Evolutionary conservation across 2,797 vertebrate species (phyloP).

Genomic region (Lepus oiostolus): DNA sequence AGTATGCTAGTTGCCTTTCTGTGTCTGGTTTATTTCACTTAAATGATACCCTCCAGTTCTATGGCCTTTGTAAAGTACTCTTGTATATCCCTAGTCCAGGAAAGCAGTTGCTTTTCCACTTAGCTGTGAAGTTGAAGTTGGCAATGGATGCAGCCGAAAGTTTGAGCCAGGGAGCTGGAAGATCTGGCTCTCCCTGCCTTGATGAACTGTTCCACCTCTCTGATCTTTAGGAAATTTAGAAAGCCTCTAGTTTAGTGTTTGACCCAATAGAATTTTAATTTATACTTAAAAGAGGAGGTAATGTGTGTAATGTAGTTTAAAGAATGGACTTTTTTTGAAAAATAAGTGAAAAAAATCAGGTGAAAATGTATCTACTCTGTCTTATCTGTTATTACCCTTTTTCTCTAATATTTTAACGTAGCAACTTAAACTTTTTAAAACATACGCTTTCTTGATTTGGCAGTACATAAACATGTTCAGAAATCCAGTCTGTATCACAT

Average conservation of each 20-base stretch:
- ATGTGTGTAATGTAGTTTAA: background rate
- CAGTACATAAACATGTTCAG: background rate
- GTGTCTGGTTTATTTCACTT: too few species aligned
- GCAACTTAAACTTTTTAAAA: background rate
- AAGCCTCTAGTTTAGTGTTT: background rate
- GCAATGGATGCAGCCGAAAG: background rate
- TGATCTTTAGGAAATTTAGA: background rate
- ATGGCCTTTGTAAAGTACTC: too few species aligned
- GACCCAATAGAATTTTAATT: slow-evolving; percentile 28
- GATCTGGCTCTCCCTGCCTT: background rate
- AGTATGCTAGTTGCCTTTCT: too few species aligned
- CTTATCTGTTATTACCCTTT: background rate
- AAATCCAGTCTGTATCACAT: background rate
- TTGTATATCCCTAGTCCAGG: background rate
- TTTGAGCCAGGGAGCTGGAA: slow-evolving; percentile 21
- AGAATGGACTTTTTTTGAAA: slow-evolving; percentile 10
- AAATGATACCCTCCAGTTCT: too few species aligned
- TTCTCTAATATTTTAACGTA: slow-evolving; percentile 42
- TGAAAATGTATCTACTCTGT: slow-evolving; percentile 24
- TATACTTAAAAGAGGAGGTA: slow-evolving; percentile 8
- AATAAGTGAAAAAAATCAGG: background rate
- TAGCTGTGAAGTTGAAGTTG: background rate
- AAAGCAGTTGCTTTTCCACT: background rate
- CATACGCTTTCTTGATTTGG: background rate
- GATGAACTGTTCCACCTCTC: background rate